A percentile compares a stretch with the other conserved stretches of the same genome.
These are phyloP conservation scores for Thelaira solivaga DNA, from an alignment of 2,888 invertebrate species.

Conservation along the genomic window DNA sequence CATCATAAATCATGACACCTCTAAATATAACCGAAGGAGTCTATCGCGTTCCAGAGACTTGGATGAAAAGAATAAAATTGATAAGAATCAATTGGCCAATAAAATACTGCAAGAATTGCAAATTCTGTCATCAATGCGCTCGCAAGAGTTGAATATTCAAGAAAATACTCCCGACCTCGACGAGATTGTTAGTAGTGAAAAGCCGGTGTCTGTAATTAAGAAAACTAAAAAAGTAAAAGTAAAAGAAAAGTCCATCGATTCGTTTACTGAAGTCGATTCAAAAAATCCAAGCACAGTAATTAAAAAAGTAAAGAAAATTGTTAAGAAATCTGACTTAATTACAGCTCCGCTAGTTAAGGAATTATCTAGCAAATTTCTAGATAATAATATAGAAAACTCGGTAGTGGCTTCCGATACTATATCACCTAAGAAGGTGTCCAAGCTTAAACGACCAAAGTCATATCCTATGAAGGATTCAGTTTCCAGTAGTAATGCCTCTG, in stretches of 20 bases:
- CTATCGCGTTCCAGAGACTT: slow-evolving; percentile 67
- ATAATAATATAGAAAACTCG: slow-evolving; percentile 35
- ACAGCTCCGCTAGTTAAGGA: slow-evolving; percentile 57
- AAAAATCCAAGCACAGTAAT: slow-evolving; percentile 65
- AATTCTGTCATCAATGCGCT: slow-evolving; percentile 71
- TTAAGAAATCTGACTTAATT: slow-evolving; percentile 68
- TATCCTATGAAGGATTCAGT: slow-evolving; percentile 78
- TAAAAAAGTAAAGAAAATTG: slow-evolving; percentile 72
- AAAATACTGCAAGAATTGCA: slow-evolving; percentile 75
- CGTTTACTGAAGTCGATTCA: slow-evolving; percentile 42
- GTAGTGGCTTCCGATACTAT: slow-evolving; percentile 41
- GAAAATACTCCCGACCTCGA: not conserved
- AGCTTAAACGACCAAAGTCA: slow-evolving; percentile 79
- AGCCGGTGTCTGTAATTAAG: slow-evolving; percentile 65
- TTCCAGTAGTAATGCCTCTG: slow-evolving; percentile 62
- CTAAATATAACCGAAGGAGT: slow-evolving; percentile 66
- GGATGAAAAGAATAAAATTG: slow-evolving; percentile 66
- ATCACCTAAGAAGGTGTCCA: slow-evolving; percentile 76
- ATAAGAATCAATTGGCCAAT: slow-evolving; percentile 73
- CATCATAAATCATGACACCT: slow-evolving; percentile 30
- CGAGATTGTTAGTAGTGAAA: slow-evolving; percentile 53
- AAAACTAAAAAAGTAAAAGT: slow-evolving; percentile 71
- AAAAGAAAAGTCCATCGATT: slow-evolving; percentile 68
- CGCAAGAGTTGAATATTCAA: slow-evolving; percentile 65
- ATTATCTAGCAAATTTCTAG: slow-evolving; percentile 8